Evolutionary conservation across 2,888 invertebrate genomes (phyloP).

Genomic region (Calameuta idolon): DNA sequence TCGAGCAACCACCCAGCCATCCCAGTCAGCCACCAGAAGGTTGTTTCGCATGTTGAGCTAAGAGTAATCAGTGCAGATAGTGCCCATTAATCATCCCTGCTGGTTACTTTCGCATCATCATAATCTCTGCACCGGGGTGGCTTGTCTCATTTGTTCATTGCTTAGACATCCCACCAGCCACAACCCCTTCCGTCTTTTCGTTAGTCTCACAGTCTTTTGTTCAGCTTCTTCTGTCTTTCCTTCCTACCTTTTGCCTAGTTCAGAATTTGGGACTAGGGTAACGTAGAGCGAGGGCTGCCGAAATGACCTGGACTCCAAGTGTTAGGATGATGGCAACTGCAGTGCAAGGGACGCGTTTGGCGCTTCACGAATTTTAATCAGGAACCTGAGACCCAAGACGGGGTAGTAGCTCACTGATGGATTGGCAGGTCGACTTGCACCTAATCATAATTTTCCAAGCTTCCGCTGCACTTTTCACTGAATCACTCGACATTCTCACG

Average conservation of each 20-base stretch:
- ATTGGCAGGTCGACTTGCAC: constrained; percentile 48
- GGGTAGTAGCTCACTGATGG: constrained; percentile 46
- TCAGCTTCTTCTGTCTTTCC: not conserved
- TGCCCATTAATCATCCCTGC: constrained; percentile 54
- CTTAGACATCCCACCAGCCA: not conserved
- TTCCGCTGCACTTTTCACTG: constrained; percentile 10
- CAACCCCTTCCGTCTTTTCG: not conserved
- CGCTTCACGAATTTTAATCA: constrained; percentile 56
- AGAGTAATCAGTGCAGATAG: constrained; percentile 36
- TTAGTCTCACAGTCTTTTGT: not conserved
- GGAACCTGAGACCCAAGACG: constrained; percentile 32
- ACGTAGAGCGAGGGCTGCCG: not conserved
- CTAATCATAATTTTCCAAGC: constrained; percentile 51
- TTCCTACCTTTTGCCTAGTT: not conserved
- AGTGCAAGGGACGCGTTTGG: not conserved
- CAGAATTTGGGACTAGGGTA: not conserved
- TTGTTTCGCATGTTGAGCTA: constrained; percentile 5
- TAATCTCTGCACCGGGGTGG: constrained; percentile 39
- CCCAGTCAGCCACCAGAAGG: not conserved
- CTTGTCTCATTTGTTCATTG: constrained; percentile 7
- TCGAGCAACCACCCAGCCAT: constrained; percentile 1
- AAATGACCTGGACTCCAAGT: constrained; percentile 7
- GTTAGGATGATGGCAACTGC: no score
- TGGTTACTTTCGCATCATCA: constrained; percentile 48
- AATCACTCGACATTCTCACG: constrained; percentile 8